Percentiles rank a stretch among this genome's conserved stretches.
These are phyloP conservation scores for Andrena cerasifolii DNA, from an alignment of 1,140 invertebrate genomes.

Conservation along the genomic window DNA sequence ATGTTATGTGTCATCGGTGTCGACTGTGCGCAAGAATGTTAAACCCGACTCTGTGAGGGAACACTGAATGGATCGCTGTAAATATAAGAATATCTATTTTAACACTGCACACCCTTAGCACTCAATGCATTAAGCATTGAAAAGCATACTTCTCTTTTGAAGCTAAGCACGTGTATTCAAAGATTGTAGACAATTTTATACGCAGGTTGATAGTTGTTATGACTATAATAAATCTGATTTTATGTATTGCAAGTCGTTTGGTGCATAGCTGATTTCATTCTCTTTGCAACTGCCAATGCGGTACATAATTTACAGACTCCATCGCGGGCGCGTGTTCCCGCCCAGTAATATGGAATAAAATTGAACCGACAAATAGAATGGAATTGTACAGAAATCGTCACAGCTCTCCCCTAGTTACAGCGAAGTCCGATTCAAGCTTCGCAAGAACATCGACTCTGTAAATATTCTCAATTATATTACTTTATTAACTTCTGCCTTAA, in stretches of 20 bases:
- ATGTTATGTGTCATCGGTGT: too few species aligned
- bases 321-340: not conserved
- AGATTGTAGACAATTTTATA: constrained; percentile 45
- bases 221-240: constrained; percentile 56
- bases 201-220: constrained; percentile 49
- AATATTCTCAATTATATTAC: constrained; percentile 23
- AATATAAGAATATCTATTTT: not conserved
- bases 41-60: not conserved
- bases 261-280: constrained; percentile 22
- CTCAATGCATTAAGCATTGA: constrained; percentile 12
- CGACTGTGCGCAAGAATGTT: not conserved
- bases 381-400: too few species aligned
- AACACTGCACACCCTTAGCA: constrained; percentile 13
- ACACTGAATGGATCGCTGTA: not conserved
- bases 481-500: constrained; percentile 19
- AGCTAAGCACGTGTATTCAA: not conserved
- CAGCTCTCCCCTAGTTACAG: too few species aligned
- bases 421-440: too few species aligned
- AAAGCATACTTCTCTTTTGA: not conserved
- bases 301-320: not conserved
- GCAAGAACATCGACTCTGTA: constrained; percentile 9
- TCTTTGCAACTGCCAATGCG: not conserved
- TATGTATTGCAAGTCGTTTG: constrained; percentile 32
- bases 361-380: constrained; percentile 12
- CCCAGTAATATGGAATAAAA: constrained; percentile 14